phyloP scores from a whole-genome alignment of 2,797 vertebrate species.

The Labeo calbasu region DNA sequence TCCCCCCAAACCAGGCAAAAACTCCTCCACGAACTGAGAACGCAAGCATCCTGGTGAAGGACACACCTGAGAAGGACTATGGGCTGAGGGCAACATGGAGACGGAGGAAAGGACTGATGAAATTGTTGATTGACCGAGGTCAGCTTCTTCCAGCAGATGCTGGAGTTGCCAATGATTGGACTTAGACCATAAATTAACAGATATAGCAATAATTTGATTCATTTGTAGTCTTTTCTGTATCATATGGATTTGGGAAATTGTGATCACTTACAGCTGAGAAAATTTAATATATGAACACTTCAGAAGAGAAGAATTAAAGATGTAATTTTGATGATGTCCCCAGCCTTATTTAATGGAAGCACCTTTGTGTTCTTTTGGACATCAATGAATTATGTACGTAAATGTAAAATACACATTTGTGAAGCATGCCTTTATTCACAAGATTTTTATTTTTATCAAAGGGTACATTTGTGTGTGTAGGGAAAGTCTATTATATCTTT shows the following conservation, averaged over 20 bases:
- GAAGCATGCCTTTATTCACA: neutral
- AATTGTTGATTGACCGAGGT: conserved; percentile 76
- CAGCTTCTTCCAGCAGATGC: conserved; percentile 76
- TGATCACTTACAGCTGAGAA: neutral
- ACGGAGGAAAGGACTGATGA: conserved; percentile 78
- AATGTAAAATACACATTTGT: neutral
- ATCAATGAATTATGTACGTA: neutral
- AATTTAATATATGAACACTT: neutral
- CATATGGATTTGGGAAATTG: neutral
- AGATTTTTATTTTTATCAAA: neutral
- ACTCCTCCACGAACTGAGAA: conserved; percentile 59
- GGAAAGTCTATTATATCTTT: neutral
- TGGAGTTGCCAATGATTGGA: conserved; percentile 68
- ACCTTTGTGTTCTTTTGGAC: neutral
- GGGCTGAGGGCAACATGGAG: conserved; percentile 90
- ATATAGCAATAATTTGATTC: neutral
- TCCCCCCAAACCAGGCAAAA: conserved; percentile 52
- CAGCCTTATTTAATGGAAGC: neutral
- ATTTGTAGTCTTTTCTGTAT: neutral
- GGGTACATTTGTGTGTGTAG: neutral
- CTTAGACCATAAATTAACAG: neutral
- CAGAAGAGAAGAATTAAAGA: neutral
- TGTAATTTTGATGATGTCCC: neutral
- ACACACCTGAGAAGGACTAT: conserved; percentile 89
- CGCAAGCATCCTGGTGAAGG: conserved; percentile 76